Base-by-base conservation (phyloP, 2,797 vertebrate genomes). In the Synanceia verrucosa region DNA sequence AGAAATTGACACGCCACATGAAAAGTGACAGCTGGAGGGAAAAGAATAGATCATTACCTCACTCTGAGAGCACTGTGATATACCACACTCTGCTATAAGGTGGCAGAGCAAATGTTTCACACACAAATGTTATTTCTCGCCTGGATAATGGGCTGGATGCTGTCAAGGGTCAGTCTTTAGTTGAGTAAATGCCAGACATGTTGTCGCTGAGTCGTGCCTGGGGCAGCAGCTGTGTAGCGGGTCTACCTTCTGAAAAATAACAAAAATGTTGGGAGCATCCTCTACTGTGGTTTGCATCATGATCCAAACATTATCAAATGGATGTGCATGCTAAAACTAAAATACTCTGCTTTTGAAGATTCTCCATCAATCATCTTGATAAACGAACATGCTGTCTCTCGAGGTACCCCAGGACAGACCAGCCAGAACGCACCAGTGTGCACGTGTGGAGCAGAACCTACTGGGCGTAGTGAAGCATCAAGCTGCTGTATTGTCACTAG, bases 21-120 rank as follows among this genome's bases (percentile, higher is more conserved):
- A 77, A 65, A 68, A 64, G 41, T 62, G 70, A 75, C 73, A 79
- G 70, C 70, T 84, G 73, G 64, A 58, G n/a, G 60, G 43, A 34
- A 71, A 48, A 73, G 9, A 78, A 78, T 59, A 63, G 57, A 65
- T 71, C 48, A 73, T 79, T 76, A 72, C 76, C 56, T 84, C 60
- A 78, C 51, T 37, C 23, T 0, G 31, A 39, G 31, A 75, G 64
- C 1, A 14, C 23, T 66, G 60, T 41, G 52, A 65, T 70, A 65
- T 68, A 65, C 34, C 36, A 44, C 16, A 39, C 28, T 21, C 29
- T 51, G 14, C 57, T 66, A 14, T 41, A 33, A 58, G 46, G 44
- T 56, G 39, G 31, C 14, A 70, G 33, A 56, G 28, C 11, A 8
- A 28, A 39, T 12, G 8, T 21, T 37, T 65, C 53, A 59, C 57